Evolutionary conservation across 2,888 invertebrate genomes (phyloP).

Genomic region (Nomada fucata): DNA sequence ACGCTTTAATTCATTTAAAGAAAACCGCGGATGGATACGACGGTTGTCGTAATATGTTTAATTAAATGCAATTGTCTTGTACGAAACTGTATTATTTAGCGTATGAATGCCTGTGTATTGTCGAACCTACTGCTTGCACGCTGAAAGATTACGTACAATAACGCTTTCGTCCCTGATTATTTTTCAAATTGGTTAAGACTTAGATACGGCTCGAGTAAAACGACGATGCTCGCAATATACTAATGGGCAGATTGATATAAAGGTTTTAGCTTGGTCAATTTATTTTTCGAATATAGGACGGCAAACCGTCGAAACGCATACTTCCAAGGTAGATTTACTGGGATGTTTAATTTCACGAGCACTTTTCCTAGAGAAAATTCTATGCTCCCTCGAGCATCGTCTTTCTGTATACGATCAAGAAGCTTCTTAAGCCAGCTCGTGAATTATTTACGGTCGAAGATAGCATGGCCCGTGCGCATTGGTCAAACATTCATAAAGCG

Average conservation of each 20-base stretch:
- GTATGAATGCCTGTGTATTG: background rate
- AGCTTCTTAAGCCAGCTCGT: conserved; percentile 8
- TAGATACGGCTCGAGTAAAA: too few relatives aligned
- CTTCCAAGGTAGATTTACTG: background rate
- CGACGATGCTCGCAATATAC: too few relatives aligned
- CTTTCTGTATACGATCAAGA: conserved; percentile 21
- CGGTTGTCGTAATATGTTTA: background rate
- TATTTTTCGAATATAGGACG: background rate
- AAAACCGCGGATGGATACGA: background rate
- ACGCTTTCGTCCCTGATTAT: too few relatives aligned
- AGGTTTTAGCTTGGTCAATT: background rate
- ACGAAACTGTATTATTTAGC: background rate
- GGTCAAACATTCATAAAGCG: conserved; percentile 56
- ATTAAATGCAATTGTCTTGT: background rate
- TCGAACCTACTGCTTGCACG: too few relatives aligned
- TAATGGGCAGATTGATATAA: background rate
- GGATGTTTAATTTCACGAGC: conserved; percentile 29
- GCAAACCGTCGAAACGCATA: background rate
- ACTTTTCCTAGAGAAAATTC: conserved; percentile 7
- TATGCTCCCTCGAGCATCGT: conserved; percentile 16
- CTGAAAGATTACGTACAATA: too few relatives aligned
- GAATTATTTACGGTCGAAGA: conserved; percentile 57
- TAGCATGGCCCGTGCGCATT: conserved; percentile 11
- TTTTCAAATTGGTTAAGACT: too few relatives aligned
- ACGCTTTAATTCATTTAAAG: conserved; percentile 11